Evolutionary conservation across 2,888 invertebrate genomes (phyloP).

Genomic region (Scaptomyza polygonia): DNA sequence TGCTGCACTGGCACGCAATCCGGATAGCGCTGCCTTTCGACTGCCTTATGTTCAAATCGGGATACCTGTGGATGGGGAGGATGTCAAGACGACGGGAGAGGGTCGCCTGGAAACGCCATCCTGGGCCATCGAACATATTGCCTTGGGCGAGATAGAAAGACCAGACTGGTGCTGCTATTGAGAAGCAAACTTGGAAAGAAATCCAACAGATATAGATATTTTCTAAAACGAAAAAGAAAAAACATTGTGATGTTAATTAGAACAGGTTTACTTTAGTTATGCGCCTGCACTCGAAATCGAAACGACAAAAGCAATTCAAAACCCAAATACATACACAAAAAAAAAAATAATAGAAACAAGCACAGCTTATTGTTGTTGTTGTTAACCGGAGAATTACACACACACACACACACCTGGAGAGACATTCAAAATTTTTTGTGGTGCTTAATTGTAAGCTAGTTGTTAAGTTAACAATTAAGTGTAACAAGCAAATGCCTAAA

Average conservation of each 20-base stretch:
- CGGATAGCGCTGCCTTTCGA: constrained; percentile 72
- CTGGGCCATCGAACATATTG: constrained; percentile 88
- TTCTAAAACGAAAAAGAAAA: constrained; percentile 2
- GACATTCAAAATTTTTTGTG: not conserved
- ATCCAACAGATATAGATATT: constrained; percentile 6
- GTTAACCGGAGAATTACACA: too few species aligned
- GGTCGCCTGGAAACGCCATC: constrained; percentile 88
- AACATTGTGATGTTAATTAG: constrained; percentile 67
- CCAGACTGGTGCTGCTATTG: constrained; percentile 87
- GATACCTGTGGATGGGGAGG: constrained; percentile 85
- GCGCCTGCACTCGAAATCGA: constrained; percentile 42
- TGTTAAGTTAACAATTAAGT: not conserved
- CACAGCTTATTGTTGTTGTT: too few species aligned
- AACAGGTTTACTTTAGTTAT: constrained; percentile 56
- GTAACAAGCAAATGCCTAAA: not conserved
- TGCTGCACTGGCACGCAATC: constrained; percentile 59
- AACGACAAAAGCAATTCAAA: constrained; percentile 44
- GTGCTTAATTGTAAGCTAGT: not conserved
- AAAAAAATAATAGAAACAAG: not conserved
- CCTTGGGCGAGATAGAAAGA: constrained; percentile 88
- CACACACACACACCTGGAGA: not conserved
- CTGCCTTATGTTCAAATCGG: constrained; percentile 83
- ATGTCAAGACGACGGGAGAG: constrained; percentile 87
- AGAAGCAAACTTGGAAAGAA: constrained; percentile 2
- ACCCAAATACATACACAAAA: constrained; percentile 35